Conservation (phyloP, 2,113 vertebrate species). For the Boulengeromyrus knoepffleri region DNA sequence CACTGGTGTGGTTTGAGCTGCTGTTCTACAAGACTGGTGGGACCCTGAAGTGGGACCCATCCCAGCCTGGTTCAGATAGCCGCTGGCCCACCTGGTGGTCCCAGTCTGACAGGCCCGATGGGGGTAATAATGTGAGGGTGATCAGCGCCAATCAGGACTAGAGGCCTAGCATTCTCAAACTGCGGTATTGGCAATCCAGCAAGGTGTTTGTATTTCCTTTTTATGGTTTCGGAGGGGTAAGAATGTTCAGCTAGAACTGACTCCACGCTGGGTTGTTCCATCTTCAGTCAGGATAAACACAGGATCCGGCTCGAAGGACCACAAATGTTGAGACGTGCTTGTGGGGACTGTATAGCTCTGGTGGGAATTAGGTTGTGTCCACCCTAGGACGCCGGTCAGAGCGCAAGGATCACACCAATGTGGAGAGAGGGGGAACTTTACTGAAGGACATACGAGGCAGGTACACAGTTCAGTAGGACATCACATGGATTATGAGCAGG, state of each 20-base stretch:
- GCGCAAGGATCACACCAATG: too few species aligned
- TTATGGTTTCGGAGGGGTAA: not conserved
- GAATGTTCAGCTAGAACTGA: conserved; percentile 4
- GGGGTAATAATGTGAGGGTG: conserved; percentile 20
- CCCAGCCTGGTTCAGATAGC: conserved; percentile 19
- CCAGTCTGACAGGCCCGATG: conserved; percentile 1
- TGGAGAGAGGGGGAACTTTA: too few species aligned
- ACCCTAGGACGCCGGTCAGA: too few species aligned
- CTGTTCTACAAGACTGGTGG: not conserved
- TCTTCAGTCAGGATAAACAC: too few species aligned
- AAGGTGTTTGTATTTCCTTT: conserved; percentile 14
- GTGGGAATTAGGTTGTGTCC: too few species aligned
- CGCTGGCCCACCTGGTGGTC: conserved; percentile 12
- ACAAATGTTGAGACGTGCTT: too few species aligned
- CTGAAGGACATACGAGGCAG: not conserved
- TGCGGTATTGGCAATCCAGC: not conserved
- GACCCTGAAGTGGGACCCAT: conserved; percentile 20
- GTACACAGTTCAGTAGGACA: not conserved
- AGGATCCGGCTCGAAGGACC: too few species aligned
- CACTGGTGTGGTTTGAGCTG: not conserved
- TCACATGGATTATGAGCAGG: not conserved
- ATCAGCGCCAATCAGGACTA: conserved; percentile 13
- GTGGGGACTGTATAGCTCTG: too few species aligned
- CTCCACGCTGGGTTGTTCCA: too few species aligned
- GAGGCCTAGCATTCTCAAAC: not conserved